Base-by-base conservation (phyloP, 2,113 vertebrate species). In the Sarotherodon lohbergeri region DNA sequence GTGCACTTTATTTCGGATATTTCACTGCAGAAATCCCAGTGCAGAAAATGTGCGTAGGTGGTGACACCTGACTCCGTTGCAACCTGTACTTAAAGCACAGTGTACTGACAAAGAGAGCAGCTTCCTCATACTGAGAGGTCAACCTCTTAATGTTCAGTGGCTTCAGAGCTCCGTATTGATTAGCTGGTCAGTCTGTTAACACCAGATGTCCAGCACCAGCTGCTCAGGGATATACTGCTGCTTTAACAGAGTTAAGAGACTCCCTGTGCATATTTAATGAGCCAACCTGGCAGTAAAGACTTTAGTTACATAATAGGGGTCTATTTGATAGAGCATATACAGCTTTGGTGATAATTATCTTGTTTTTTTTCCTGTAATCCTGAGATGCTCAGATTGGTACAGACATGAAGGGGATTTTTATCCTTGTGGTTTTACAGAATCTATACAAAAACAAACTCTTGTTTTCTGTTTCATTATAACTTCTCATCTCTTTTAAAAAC, bases 121-220 rank as follows among this genome's bases (percentile, higher is more conserved):
- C 66, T 46, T 54, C 80, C 59, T 59, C 17, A 14, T 16, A 73
- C 52, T 34, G 13, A 66, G 83, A 90, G 93, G 91, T 90, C 88
- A 82, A 13, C 81, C 29, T 80, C 46, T 29, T 82, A 27, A 86
- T 86, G 83, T 10, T 83, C 54, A 3, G 24, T 36, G 86, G 13
- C 83, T 56, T 34, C 10, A 7, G 32, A 80, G 86, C 88, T 86
- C 55, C 11, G 43, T 91, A 87, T 92, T 88, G 90, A 91, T 93
- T 22, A 76, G 84, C 7, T 71, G 84, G 80, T 91, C 84, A 43
- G 48, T 85, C 85, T 85, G 93, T 80, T 91, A 57, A 4, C 80
- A 36, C 41, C 93, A 93, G 88, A 87, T 94, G 92, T 93, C 83
- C 83, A 2, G 24, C 83, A 79, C 54, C 91, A 91, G 90, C 90